A percentile compares a stretch with the other conserved stretches of the same genome.
phyloP scores from a whole-genome alignment of 2,888 invertebrate species.

The Tipula helvola region DNA sequence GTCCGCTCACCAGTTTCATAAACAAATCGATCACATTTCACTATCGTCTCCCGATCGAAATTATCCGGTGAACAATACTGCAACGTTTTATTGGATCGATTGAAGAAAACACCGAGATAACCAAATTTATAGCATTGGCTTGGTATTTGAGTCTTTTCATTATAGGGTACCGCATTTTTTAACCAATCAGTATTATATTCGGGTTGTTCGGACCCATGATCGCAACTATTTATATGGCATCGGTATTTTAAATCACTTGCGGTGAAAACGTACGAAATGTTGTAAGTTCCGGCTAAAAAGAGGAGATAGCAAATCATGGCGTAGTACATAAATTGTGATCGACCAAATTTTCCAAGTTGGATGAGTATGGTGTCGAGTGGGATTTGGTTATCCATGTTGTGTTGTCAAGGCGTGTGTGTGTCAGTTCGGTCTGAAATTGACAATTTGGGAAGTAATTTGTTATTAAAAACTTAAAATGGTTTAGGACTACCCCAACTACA shows the following conservation, averaged over 20 bases:
- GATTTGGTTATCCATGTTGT: neutral
- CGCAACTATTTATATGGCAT: neutral
- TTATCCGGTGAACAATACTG: neutral
- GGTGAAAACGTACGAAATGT: conserved; percentile 18
- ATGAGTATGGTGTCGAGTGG: neutral
- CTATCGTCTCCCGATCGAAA: neutral
- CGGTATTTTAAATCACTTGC: neutral
- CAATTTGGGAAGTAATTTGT: neutral
- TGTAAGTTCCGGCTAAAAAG: neutral
- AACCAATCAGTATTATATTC: neutral
- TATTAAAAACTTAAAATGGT: too few relatives aligned
- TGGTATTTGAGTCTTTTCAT: neutral
- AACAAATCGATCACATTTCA: neutral
- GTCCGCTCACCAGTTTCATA: neutral
- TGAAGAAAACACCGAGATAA: neutral
- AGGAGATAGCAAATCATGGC: neutral
- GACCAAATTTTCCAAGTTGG: neutral
- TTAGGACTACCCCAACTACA: too few relatives aligned
- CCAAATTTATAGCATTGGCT: neutral
- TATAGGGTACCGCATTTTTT: neutral
- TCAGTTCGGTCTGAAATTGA: neutral
- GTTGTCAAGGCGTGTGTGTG: neutral
- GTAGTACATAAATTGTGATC: neutral
- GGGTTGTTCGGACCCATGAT: neutral
- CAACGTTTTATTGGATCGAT: neutral